phyloP scores from a whole-genome alignment of 2,888 invertebrate genomes.

The Trissonchulus sp. region DNA sequence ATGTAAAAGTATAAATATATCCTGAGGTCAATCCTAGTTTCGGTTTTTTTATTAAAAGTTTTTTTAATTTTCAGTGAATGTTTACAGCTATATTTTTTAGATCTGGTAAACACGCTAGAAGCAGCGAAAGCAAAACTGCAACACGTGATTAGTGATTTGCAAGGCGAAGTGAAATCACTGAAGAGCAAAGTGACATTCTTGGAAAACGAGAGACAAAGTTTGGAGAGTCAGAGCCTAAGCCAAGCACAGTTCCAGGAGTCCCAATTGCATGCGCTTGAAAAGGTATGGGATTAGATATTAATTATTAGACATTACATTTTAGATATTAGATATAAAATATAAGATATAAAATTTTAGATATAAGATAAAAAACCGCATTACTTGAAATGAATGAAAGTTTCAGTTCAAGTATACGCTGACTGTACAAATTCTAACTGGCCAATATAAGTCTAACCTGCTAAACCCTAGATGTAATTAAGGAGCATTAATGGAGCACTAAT shows the following conservation, averaged over 20 bases:
- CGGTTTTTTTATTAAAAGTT: not conserved
- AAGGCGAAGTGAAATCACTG: slow-evolving; percentile 46
- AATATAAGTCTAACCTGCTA: too few relatives aligned
- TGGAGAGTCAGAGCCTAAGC: slow-evolving; percentile 49
- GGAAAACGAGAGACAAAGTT: slow-evolving; percentile 49
- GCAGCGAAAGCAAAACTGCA: slow-evolving; percentile 44
- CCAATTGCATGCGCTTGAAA: slow-evolving; percentile 50
- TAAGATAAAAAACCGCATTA: too few relatives aligned
- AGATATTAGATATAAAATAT: too few relatives aligned
- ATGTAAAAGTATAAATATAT: too few relatives aligned
- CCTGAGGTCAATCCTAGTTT: too few relatives aligned
- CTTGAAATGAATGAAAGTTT: too few relatives aligned
- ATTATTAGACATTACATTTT: not conserved
- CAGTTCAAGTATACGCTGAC: too few relatives aligned
- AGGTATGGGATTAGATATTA: slow-evolving; percentile 40
- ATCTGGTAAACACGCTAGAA: slow-evolving; percentile 44
- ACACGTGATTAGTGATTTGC: slow-evolving; percentile 45
- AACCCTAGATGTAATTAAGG: too few relatives aligned
- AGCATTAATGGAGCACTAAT: too few relatives aligned
- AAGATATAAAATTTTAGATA: too few relatives aligned
- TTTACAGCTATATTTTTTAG: too few relatives aligned
- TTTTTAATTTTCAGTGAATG: not conserved
- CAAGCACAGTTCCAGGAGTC: slow-evolving; percentile 49
- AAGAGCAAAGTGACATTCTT: slow-evolving; percentile 49
- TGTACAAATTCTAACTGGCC: too few relatives aligned